phyloP scores from a whole-genome alignment of 2,888 invertebrate species.

The Eledone cirrhosa region DNA sequence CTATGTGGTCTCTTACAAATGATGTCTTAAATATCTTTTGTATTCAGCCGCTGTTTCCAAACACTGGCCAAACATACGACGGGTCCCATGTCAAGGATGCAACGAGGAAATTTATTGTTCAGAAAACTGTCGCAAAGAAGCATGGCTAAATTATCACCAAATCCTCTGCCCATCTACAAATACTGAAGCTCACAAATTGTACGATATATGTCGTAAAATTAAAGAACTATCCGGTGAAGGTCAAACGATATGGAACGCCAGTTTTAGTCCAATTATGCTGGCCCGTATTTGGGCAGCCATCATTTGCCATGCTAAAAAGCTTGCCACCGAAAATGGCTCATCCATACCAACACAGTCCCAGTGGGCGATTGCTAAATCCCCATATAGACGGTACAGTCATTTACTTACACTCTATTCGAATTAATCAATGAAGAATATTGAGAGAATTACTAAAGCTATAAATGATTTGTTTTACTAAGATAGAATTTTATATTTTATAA shows the following conservation, averaged over 20 bases:
- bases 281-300: slow-evolving; percentile 53
- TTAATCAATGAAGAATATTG: no score
- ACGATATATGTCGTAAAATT: slow-evolving; percentile 42
- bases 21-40: background rate
- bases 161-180: slow-evolving; percentile 50
- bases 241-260: slow-evolving; percentile 48
- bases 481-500: no score
- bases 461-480: no score
- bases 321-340: slow-evolving; percentile 43
- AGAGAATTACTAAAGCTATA: no score
- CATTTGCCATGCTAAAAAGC: slow-evolving; percentile 41
- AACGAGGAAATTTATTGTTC: slow-evolving; percentile 48
- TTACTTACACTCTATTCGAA: no score
- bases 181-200: slow-evolving; percentile 39
- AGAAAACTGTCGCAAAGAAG: slow-evolving; percentile 42
- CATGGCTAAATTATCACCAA: slow-evolving; percentile 53
- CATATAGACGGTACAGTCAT: slow-evolving; percentile 45
- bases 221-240: slow-evolving; percentile 32
- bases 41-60: slow-evolving; percentile 38
- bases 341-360: slow-evolving; percentile 36
- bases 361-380: slow-evolving; percentile 47
- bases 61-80: slow-evolving; percentile 42
- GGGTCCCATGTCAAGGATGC: slow-evolving; percentile 44
- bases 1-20: no score
- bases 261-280: slow-evolving; percentile 51